Conservation (phyloP, 2,113 vertebrate species). For the Thryonomys swinderianus region DNA sequence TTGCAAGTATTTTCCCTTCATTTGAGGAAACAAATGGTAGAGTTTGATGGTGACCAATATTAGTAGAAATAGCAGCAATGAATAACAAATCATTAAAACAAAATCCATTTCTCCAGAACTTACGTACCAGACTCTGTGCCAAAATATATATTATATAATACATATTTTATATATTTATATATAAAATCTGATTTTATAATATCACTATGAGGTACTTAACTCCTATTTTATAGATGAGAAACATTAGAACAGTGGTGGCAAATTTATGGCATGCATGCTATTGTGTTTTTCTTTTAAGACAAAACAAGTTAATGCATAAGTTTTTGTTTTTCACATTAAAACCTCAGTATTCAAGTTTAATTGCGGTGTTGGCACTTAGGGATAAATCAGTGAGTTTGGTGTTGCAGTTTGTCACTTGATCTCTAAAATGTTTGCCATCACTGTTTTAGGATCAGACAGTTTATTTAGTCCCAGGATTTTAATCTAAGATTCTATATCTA, state of each 20-base stretch:
- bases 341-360: neutral
- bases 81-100: neutral
- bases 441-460: neutral
- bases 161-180: neutral
- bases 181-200: constrained; percentile 8
- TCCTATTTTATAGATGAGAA: constrained; percentile 40
- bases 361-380: neutral
- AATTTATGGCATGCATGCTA: neutral
- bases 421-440: neutral
- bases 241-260: neutral
- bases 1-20: constrained; percentile 32
- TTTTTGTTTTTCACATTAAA: neutral
- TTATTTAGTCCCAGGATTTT: constrained; percentile 37
- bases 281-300: neutral
- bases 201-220: constrained; percentile 14
- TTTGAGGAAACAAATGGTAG: constrained; percentile 36
- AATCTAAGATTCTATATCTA: neutral
- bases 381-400: neutral
- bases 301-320: neutral
- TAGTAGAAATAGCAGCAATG: neutral
- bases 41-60: neutral
- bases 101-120: constrained; percentile 2
- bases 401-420: neutral
- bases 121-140: neutral
- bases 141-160: neutral